Conservation (phyloP, 2,113 vertebrate species). For the Crotalus tigris region DNA sequence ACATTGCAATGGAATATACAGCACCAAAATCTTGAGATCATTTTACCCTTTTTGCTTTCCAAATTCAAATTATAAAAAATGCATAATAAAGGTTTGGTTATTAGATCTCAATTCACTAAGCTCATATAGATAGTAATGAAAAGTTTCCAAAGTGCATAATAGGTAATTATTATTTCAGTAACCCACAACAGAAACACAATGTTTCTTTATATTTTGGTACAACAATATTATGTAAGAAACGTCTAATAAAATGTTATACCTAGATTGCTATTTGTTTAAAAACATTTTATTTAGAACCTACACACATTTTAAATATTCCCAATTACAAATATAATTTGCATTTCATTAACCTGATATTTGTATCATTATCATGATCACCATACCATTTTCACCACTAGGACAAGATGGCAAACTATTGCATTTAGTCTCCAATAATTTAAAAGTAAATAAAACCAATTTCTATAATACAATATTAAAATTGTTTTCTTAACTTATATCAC, state of each 20-base stretch:
- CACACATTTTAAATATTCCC: not conserved
- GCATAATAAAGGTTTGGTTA: not conserved
- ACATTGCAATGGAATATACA: not conserved
- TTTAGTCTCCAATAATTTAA: not conserved
- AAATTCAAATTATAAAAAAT: not conserved
- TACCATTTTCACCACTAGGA: not conserved
- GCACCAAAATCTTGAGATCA: not conserved
- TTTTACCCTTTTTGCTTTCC: not conserved
- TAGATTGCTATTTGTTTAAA: not conserved
- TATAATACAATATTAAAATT: not conserved
- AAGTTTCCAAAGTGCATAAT: not conserved
- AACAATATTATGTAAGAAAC: not conserved
- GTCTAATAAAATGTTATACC: not conserved
- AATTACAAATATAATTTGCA: not conserved
- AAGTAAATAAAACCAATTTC: not conserved
- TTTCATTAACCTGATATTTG: not conserved
- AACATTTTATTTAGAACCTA: not conserved
- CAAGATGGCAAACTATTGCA: not conserved
- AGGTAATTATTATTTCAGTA: not conserved
- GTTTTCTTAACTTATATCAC: not conserved
- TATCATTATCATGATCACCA: not conserved
- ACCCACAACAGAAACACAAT: not conserved
- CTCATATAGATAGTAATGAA: not conserved
- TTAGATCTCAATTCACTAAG: not conserved
- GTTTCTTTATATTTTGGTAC: not conserved